Conservation (phyloP, 2,888 invertebrate genomes). For the Carpatolechia fugitivella region DNA sequence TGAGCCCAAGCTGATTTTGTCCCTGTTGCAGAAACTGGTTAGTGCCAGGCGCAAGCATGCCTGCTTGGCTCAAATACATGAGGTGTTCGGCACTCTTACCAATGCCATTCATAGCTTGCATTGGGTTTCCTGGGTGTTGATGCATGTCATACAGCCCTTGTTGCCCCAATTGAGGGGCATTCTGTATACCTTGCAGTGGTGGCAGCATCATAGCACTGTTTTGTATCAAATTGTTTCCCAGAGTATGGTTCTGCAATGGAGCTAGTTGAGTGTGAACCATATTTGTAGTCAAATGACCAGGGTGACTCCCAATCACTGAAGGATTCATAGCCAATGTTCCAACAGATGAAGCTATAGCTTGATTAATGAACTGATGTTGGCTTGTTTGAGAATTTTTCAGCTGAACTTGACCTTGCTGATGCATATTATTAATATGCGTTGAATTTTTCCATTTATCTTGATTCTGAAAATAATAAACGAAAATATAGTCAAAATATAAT, state of each 20-base stretch:
- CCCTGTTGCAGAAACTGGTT: slow-evolving; percentile 81
- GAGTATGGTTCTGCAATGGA: slow-evolving; percentile 70
- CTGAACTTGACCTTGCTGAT: slow-evolving; percentile 74
- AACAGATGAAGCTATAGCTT: slow-evolving; percentile 70
- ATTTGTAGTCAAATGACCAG: slow-evolving; percentile 66
- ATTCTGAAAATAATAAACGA: slow-evolving; percentile 78
- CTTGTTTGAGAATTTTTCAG: slow-evolving; percentile 73
- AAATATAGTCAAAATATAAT: no score
- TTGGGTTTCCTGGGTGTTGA: slow-evolving; percentile 68
- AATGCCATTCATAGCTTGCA: slow-evolving; percentile 76
- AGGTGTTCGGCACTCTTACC: slow-evolving; percentile 73
- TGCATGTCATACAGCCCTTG: slow-evolving; percentile 75
- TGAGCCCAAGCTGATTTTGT: slow-evolving; percentile 79
- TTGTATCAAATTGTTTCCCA: slow-evolving; percentile 68
- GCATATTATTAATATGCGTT: slow-evolving; percentile 79
- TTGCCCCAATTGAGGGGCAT: slow-evolving; percentile 72
- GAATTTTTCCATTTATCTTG: slow-evolving; percentile 93
- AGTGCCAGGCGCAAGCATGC: slow-evolving; percentile 79
- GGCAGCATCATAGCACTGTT: slow-evolving; percentile 75
- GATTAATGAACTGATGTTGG: slow-evolving; percentile 74
- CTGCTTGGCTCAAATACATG: slow-evolving; percentile 74
- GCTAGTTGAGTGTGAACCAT: slow-evolving; percentile 78
- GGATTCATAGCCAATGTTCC: slow-evolving; percentile 71
- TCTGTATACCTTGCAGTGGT: slow-evolving; percentile 71
- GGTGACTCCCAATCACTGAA: slow-evolving; percentile 71